These are phyloP conservation scores for Polymixis flavicincta DNA, from an alignment of 2,888 invertebrate species.

Conservation along the genomic window DNA sequence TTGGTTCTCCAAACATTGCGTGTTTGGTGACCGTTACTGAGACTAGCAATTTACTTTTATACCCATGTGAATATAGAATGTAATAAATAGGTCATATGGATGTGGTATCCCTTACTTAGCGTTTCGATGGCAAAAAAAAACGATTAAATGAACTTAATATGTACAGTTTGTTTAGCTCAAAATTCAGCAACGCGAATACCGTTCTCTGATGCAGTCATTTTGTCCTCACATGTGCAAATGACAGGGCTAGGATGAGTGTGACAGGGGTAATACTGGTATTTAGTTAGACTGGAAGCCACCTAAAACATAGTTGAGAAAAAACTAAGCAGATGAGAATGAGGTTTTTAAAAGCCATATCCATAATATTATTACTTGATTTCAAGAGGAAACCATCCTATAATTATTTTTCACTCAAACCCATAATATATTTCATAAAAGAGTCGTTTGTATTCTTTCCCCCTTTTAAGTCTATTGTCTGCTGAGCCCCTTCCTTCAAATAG, in stretches of 20 bases:
- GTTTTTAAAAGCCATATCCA: slow-evolving; percentile 19
- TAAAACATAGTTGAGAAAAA: no score
- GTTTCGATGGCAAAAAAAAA: no score
- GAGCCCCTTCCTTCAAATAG: slow-evolving; percentile 3
- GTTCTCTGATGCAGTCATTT: no score
- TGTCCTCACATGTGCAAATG: no score
- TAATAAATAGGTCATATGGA: slow-evolving; percentile 41
- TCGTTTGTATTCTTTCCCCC: background rate
- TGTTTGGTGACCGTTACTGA: slow-evolving; percentile 29
- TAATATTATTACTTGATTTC: background rate
- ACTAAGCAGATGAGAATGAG: no score
- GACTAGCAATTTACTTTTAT: slow-evolving; percentile 24
- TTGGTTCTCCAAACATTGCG: slow-evolving; percentile 38
- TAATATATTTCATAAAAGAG: slow-evolving; percentile 28
- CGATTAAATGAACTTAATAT: no score
- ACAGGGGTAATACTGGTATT: no score
- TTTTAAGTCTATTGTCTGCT: slow-evolving; percentile 24
- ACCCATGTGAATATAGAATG: background rate
- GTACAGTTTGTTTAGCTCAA: no score
- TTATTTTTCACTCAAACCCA: slow-evolving; percentile 20
- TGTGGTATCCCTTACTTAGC: no score
- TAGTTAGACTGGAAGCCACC: background rate
- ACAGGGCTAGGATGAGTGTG: no score
- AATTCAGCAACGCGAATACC: no score
- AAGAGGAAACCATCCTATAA: background rate